phyloP scores from a whole-genome alignment of 2,113 vertebrate species.

The Alligator sinensis region DNA sequence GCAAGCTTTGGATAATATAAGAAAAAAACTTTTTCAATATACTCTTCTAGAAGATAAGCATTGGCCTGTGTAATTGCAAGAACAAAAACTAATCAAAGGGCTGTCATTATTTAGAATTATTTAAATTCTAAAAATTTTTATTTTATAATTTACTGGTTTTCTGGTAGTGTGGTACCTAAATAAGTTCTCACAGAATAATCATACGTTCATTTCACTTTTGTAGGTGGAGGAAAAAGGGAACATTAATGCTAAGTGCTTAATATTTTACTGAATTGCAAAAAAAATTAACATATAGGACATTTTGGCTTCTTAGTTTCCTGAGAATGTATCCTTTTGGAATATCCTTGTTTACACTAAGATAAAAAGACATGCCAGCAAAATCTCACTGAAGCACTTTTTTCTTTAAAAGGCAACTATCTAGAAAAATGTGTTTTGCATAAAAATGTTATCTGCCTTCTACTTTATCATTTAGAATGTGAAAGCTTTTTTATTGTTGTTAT shows the following conservation, averaged over 20 bases:
- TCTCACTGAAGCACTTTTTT: background rate
- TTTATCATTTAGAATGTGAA: background rate
- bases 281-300: background rate
- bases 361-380: background rate
- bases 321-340: background rate
- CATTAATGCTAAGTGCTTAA: background rate
- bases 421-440: background rate
- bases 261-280: background rate
- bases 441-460: background rate
- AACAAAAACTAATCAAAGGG: background rate
- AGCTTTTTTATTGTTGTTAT: background rate
- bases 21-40: background rate
- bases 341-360: background rate
- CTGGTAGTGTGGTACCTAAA: background rate
- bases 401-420: background rate
- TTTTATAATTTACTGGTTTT: background rate
- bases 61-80: too few relatives aligned
- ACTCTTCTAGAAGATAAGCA: background rate
- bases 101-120: background rate
- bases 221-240: background rate
- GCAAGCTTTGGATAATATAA: background rate
- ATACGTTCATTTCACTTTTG: background rate
- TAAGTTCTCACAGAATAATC: background rate
- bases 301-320: background rate
- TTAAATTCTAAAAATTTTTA: background rate